Evolutionary conservation across 1,140 invertebrate species (phyloP).

Genomic region (Drosophila parvula): DNA sequence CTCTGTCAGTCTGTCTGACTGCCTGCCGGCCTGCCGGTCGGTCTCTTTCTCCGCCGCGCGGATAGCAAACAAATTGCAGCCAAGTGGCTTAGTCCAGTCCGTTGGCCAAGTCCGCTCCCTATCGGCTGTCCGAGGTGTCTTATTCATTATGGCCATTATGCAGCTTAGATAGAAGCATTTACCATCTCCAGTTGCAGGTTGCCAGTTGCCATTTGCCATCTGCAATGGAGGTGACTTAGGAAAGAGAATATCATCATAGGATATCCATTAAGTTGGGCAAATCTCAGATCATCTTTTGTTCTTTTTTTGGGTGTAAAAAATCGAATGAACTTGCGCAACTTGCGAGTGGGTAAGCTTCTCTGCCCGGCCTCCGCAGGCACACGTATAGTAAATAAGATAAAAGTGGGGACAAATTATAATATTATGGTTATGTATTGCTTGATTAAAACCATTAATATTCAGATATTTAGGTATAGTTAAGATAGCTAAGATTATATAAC

Average conservation of each 20-base stretch:
- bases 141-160: constrained; percentile 68
- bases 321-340: too few species aligned
- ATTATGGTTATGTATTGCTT: too few species aligned
- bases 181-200: constrained; percentile 31
- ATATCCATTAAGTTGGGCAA: background rate
- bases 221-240: background rate
- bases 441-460: background rate
- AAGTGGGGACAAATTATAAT: too few species aligned
- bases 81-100: constrained; percentile 42
- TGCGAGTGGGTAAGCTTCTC: too few species aligned
- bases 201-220: constrained; percentile 20
- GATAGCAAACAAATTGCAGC: constrained; percentile 75
- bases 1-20: background rate
- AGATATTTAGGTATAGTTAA: background rate
- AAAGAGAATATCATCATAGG: background rate
- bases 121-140: constrained; percentile 61
- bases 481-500: too few species aligned
- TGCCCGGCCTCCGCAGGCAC: too few species aligned
- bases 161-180: constrained; percentile 52
- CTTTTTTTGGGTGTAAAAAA: background rate
- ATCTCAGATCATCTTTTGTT: background rate
- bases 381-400: too few species aligned
- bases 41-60: constrained; percentile 14
- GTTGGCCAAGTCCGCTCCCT: constrained; percentile 43
- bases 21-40: constrained; percentile 3